Evolutionary conservation across 30 jellyfish, hydroid and myxozoan genomes (phyloP).

Genomic region (Haliclystus octoradiatus): DNA sequence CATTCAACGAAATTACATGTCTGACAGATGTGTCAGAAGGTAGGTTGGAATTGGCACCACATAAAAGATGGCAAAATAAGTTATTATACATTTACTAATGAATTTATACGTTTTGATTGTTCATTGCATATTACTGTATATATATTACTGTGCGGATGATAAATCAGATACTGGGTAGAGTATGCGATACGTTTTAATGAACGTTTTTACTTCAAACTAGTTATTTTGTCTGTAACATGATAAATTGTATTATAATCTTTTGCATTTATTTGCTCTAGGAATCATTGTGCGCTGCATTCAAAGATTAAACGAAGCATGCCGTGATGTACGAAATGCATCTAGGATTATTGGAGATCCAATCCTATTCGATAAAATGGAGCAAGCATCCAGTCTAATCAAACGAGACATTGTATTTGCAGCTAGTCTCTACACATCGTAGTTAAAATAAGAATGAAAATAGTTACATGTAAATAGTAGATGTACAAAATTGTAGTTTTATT

Average conservation of each 20-base stretch:
- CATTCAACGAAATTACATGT: conserved; percentile 69
- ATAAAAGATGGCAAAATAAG: too few relatives aligned
- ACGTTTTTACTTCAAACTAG: too few relatives aligned
- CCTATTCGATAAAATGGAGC: conserved; percentile 76
- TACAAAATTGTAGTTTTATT: too few relatives aligned
- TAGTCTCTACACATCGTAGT: conserved; percentile 70
- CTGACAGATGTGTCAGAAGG: conserved; percentile 94
- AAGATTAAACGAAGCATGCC: conserved; percentile 86
- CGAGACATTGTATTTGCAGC: conserved; percentile 96
- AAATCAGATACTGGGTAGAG: too few relatives aligned
- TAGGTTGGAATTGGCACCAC: too few relatives aligned
- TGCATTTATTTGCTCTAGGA: conserved; percentile 24
- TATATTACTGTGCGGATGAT: too few relatives aligned
- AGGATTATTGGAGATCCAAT: conserved; percentile 79
- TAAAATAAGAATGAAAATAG: too few relatives aligned
- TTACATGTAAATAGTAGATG: too few relatives aligned
- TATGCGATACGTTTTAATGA: too few relatives aligned
- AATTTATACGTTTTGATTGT: too few relatives aligned
- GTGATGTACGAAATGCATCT: conserved; percentile 88
- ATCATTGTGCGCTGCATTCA: conserved; percentile 92
- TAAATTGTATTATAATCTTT: background rate
- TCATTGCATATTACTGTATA: too few relatives aligned
- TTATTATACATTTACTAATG: too few relatives aligned
- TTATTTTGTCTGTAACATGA: background rate
- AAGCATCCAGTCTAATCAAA: conserved; percentile 69